Conservation (phyloP, 2,113 vertebrate species). For the Halichoerus grypus region DNA sequence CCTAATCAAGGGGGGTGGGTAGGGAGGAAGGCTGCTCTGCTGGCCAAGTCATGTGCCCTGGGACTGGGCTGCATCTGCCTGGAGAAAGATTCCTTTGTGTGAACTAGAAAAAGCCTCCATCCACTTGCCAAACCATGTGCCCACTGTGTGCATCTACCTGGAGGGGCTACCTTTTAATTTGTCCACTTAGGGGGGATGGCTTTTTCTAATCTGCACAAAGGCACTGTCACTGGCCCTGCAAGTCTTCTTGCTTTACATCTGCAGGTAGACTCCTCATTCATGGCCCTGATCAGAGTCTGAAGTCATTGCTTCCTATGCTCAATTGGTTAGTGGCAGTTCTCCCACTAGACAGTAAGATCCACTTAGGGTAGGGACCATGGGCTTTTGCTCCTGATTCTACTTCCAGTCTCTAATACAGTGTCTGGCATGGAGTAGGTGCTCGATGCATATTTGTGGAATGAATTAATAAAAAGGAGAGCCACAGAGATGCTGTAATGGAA, state of each 20-base stretch:
- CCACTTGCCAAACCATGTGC: not conserved
- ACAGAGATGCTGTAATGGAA: not conserved
- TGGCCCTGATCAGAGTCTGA: not conserved
- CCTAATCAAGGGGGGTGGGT: not conserved
- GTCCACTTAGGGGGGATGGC: not conserved
- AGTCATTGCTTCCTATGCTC: not conserved
- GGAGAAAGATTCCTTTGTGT: not conserved
- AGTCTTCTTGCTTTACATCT: not conserved
- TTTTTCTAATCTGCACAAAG: conserved; percentile 4
- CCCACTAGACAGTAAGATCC: not conserved
- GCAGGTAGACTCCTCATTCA: not conserved
- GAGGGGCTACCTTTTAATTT: not conserved
- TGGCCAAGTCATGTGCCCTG: not conserved
- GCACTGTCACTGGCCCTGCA: not conserved
- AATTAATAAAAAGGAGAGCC: not conserved
- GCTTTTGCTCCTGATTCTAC: not conserved
- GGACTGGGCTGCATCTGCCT: not conserved
- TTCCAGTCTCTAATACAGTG: not conserved
- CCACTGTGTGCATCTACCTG: not conserved
- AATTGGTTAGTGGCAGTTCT: not conserved
- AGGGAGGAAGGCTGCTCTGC: not conserved
- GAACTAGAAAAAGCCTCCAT: not conserved
- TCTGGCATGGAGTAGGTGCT: not conserved
- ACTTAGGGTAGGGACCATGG: not conserved
- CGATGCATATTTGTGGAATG: not conserved